Percentiles rank a stretch among this genome's conserved stretches.
phyloP scores from a whole-genome alignment of 1,140 invertebrate species.

The Dysdera silvatica region DNA sequence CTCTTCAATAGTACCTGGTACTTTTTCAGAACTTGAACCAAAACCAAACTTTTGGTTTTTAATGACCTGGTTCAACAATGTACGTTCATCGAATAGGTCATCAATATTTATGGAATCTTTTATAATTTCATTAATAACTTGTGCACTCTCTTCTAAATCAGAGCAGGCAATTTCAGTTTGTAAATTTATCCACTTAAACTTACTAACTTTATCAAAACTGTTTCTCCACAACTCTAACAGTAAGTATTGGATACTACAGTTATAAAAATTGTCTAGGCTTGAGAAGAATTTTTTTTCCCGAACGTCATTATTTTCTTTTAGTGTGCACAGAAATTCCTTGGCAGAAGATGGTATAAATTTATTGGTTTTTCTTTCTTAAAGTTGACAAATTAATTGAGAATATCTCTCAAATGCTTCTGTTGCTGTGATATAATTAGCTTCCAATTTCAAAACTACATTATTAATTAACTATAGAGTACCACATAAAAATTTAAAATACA shows the following conservation, averaged over 20 bases:
- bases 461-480: too few relatives aligned
- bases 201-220: conserved; percentile 1
- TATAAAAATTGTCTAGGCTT: not conserved
- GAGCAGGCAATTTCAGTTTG: not conserved
- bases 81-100: not conserved
- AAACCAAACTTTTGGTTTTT: not conserved
- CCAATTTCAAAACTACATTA: too few relatives aligned
- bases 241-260: not conserved
- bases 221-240: not conserved
- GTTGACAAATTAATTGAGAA: not conserved
- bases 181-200: not conserved
- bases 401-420: not conserved
- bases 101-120: not conserved
- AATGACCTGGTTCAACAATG: not conserved
- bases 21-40: not conserved
- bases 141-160: not conserved
- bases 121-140: not conserved
- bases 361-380: not conserved
- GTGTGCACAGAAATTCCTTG: not conserved
- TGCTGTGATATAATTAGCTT: too few relatives aligned
- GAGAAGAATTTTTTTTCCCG: not conserved
- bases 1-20: not conserved
- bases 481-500: too few relatives aligned
- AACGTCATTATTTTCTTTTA: not conserved
- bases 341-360: conserved; percentile 5